phyloP scores from a whole-genome alignment of 2,888 invertebrate genomes.

The Lissonota sp. region DNA sequence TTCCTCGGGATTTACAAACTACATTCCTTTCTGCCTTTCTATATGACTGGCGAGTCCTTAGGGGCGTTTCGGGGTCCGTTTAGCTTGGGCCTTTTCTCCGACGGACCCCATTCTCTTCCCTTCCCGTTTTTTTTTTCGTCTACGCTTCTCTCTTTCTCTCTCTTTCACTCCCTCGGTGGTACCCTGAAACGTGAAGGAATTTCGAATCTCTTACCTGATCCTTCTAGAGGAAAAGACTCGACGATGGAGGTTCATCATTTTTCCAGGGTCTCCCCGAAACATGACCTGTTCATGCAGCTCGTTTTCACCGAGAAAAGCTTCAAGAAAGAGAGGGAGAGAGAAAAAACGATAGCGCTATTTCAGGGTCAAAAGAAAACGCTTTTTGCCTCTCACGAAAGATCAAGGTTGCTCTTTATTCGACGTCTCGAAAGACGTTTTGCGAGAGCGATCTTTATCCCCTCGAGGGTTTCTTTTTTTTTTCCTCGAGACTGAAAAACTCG shows the following conservation, averaged over 20 bases:
- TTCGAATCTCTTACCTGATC: conserved; percentile 53
- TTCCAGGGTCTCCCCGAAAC: conserved; percentile 36
- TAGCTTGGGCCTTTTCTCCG: conserved; percentile 56
- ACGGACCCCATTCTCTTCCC: conserved; percentile 37
- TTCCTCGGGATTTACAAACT: conserved; percentile 29
- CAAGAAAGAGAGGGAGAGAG: conserved; percentile 7
- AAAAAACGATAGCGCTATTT: conserved; percentile 18
- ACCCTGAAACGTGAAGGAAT: conserved; percentile 57
- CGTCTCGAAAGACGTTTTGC: conserved; percentile 39
- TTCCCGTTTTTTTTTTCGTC: conserved; percentile 4
- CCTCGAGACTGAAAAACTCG: neutral
- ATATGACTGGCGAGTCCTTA: conserved; percentile 43
- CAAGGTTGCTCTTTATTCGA: conserved; percentile 31
- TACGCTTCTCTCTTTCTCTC: conserved; percentile 3
- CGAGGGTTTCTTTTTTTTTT: neutral
- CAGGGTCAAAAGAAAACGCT: conserved; percentile 50
- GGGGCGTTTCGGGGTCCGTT: conserved; percentile 60
- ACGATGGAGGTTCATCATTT: conserved; percentile 43
- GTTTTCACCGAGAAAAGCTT: neutral
- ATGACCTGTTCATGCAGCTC: conserved; percentile 23
- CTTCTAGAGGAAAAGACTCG: conserved; percentile 13
- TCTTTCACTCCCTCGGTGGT: conserved; percentile 8
- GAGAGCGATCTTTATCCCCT: neutral
- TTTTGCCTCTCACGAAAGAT: conserved; percentile 41
- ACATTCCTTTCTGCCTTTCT: conserved; percentile 15